phyloP scores from a whole-genome alignment of 2,888 invertebrate genomes.

The Leptinotarsa tumamoca region DNA sequence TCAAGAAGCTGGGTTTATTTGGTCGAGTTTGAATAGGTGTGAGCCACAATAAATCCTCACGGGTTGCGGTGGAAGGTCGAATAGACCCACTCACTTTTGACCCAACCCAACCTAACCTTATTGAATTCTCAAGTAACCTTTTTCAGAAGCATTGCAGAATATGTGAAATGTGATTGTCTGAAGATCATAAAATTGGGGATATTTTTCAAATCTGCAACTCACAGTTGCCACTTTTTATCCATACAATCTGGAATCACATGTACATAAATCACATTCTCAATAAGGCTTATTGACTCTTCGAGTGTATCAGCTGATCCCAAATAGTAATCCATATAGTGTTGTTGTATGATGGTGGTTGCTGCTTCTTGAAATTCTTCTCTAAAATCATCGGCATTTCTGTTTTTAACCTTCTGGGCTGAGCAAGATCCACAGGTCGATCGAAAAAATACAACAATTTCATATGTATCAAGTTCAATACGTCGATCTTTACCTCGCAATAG shows the following conservation, averaged over 20 bases:
- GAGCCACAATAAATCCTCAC: no score
- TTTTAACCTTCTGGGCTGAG: no score
- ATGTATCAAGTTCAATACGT: not conserved
- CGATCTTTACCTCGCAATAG: conserved; percentile 11
- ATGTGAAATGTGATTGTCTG: not conserved
- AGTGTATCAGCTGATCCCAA: conserved; percentile 4
- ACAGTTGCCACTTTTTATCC: not conserved
- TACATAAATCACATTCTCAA: not conserved
- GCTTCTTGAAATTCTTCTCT: no score
- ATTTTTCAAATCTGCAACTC: not conserved
- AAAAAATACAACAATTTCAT: conserved; percentile 5
- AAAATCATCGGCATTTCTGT: no score
- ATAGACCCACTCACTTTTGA: no score
- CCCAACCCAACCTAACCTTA: no score
- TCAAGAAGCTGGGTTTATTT: no score
- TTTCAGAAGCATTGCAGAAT: no score
- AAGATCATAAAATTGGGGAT: not conserved
- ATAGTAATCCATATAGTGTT: conserved; percentile 11
- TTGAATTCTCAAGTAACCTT: no score
- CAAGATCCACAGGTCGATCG: no score
- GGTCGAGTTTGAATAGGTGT: no score
- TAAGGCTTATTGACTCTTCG: not conserved
- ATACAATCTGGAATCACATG: conserved; percentile 5
- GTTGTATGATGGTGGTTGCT: not conserved
- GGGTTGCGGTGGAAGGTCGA: no score